phyloP scores from a whole-genome alignment of 2,888 invertebrate species.

The Mythimna impura region DNA sequence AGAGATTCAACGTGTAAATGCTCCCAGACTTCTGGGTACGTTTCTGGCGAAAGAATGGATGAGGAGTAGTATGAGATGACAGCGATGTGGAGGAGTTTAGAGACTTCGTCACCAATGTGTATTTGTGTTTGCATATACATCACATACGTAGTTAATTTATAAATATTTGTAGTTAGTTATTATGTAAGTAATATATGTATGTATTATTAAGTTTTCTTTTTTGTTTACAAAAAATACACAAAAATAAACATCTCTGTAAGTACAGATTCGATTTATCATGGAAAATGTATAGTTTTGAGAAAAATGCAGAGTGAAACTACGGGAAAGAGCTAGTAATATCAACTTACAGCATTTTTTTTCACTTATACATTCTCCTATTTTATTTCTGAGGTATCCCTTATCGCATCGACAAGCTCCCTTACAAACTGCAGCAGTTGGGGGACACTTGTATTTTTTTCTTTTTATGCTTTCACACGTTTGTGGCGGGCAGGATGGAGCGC shows the following conservation, averaged over 20 bases:
- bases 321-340: background rate
- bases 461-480: conserved; percentile 57
- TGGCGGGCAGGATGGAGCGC: conserved; percentile 54
- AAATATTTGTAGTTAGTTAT: background rate
- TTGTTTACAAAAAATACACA: too few species aligned
- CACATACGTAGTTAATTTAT: too few species aligned
- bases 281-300: background rate
- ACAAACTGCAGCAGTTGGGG: conserved; percentile 34
- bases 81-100: too few species aligned
- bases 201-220: too few species aligned
- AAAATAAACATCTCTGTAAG: background rate
- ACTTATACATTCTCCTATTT: conserved; percentile 45
- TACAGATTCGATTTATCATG: background rate
- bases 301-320: too few species aligned
- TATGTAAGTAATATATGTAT: too few species aligned
- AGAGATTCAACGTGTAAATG: too few species aligned
- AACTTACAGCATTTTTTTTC: conserved; percentile 50
- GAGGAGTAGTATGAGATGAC: too few species aligned
- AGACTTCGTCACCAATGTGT: too few species aligned
- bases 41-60: too few species aligned
- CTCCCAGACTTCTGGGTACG: too few species aligned
- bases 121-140: too few species aligned
- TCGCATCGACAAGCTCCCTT: conserved; percentile 48
- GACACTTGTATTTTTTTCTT: conserved; percentile 36
- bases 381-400: conserved; percentile 49